Evolutionary conservation across 2,797 vertebrate species (phyloP).

Genomic region (Hypotaenidia philippensis): DNA sequence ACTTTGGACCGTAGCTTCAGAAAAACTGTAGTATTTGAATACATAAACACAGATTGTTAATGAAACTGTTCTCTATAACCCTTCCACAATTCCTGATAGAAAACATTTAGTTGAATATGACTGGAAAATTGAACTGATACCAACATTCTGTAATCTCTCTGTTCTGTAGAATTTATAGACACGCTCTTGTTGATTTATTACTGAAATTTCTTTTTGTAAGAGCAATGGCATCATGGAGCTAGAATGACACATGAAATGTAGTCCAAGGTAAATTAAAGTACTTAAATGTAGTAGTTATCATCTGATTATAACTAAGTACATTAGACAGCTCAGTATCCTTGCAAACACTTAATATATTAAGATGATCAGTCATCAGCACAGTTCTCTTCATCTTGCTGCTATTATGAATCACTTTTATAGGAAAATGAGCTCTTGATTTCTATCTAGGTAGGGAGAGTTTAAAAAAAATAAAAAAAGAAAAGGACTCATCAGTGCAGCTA

Average conservation of each 20-base stretch:
- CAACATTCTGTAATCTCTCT: constrained; percentile 28
- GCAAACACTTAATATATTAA: constrained; percentile 67
- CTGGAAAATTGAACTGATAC: constrained; percentile 21
- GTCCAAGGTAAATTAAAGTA: constrained; percentile 56
- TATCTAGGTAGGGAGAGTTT: neutral
- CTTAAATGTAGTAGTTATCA: constrained; percentile 48
- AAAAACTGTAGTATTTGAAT: constrained; percentile 12
- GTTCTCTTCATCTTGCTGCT: neutral
- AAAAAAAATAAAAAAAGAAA: neutral
- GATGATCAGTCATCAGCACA: constrained; percentile 40
- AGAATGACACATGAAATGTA: constrained; percentile 40
- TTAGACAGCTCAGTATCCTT: constrained; percentile 53
- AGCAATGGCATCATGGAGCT: neutral
- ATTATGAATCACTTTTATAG: constrained; percentile 42
- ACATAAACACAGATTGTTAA: constrained; percentile 8
- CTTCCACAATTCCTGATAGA: neutral
- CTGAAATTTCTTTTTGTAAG: constrained; percentile 24
- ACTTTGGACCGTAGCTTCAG: neutral
- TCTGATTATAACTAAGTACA: constrained; percentile 46
- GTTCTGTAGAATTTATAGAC: constrained; percentile 12
- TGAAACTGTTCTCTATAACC: neutral
- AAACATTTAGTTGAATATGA: neutral
- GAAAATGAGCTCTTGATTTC: constrained; percentile 47
- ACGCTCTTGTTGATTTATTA: constrained; percentile 27
- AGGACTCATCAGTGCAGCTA: neutral